Conservation (phyloP, 2,797 vertebrate species). For the Catharus ustulatus region DNA sequence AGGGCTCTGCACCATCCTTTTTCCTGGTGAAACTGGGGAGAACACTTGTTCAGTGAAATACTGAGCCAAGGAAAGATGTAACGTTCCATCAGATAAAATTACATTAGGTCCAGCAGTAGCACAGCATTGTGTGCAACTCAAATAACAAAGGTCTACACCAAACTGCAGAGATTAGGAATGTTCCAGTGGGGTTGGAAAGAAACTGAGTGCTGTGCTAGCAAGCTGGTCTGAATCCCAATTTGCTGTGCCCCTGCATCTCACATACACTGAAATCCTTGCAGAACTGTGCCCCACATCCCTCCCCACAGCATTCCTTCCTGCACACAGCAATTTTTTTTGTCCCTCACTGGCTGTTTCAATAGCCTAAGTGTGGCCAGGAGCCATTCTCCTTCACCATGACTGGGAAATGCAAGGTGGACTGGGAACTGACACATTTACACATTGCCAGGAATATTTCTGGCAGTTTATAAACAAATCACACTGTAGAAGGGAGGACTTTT, state of each 20-base stretch:
- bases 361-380: not conserved
- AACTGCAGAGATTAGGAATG: not conserved
- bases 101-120: not conserved
- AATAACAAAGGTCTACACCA: not conserved
- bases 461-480: not conserved
- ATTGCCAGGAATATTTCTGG: not conserved
- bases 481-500: not conserved
- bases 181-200: not conserved
- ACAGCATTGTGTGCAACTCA: not conserved
- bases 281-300: not conserved
- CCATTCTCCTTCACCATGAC: not conserved
- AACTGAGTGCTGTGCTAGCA: not conserved
- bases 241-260: not conserved
- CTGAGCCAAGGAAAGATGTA: not conserved
- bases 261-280: not conserved
- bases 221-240: not conserved
- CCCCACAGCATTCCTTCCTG: not conserved
- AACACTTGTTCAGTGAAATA: not conserved
- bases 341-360: not conserved
- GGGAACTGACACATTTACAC: not conserved
- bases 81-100: not conserved
- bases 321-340: not conserved
- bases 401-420: not conserved
- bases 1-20: not conserved
- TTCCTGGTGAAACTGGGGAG: rapidly evolving